Percentiles rank a stretch among this genome's conserved stretches.
Evolutionary conservation across 2,113 vertebrate species (phyloP).

Genomic region (Cervus canadensis): DNA sequence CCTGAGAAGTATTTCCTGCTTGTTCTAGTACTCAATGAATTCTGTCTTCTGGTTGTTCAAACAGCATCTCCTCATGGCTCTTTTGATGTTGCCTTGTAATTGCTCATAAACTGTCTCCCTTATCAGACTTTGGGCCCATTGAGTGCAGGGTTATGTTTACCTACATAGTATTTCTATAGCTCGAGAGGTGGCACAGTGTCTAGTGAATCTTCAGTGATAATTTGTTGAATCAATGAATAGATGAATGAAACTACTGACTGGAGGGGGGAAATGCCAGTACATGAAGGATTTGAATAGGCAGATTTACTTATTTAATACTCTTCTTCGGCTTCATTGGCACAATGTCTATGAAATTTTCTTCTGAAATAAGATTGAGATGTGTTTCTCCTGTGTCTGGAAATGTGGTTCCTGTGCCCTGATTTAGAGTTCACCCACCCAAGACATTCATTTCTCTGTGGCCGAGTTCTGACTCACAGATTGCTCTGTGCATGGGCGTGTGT

Average conservation of each 20-base stretch:
- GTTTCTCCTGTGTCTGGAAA: neutral
- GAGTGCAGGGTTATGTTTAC: no score
- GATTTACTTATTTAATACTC: neutral
- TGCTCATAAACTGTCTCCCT: neutral
- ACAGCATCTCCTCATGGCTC: rapidly evolving
- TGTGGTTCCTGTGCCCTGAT: neutral
- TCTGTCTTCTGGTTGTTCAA: neutral
- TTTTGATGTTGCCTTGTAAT: neutral
- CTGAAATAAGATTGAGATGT: neutral
- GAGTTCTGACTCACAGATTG: neutral
- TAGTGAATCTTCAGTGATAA: neutral
- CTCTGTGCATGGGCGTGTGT: neutral
- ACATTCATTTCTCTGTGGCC: neutral
- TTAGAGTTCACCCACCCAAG: neutral
- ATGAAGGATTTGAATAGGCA: neutral
- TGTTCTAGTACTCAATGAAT: no score
- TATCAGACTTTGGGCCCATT: neutral
- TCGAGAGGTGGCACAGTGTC: neutral
- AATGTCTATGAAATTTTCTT: neutral
- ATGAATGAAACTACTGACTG: neutral
- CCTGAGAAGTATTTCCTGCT: neutral
- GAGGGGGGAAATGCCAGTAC: neutral
- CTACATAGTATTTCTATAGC: rapidly evolving
- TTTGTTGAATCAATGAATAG: neutral
- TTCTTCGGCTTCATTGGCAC: neutral